Evolutionary conservation across 2,113 vertebrate species (phyloP), one percentile per base, ranked within the genome.

Genomic region (Sinocyclocheilus anophthalmus): DNA sequence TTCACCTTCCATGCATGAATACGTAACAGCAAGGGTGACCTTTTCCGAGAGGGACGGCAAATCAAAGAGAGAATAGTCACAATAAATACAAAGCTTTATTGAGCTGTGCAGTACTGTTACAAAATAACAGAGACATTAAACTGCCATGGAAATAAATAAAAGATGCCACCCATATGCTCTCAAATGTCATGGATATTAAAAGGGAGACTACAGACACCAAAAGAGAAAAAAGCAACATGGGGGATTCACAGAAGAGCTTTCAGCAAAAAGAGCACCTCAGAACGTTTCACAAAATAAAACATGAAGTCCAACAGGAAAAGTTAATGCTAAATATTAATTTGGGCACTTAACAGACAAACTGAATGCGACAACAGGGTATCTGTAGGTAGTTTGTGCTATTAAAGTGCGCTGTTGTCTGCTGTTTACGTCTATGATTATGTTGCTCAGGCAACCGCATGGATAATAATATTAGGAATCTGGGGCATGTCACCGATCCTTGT

Each of bases 391-490:
- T 73, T 57, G 10, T n/a, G 18, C 81, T 55, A 20, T 22, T 83
- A 73, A 84, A 84, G 2, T 24, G 82, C 2, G 67, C 13, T 4
- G 20, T 73, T 55, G 69, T 73, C 24, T 73, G 24, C 9, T 26
- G 65, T 85, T 87, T 76, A 69, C 4, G 24, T 67, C 61, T 70
- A 30, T 37, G n/a, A 75, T n/a, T 87, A 63, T 86, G 37, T 84
- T 85, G 61, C 87, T 90, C 48, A 59, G 80, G 85, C 83, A 85
- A 83, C 69, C 5, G 53, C 37, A 0, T 18, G 76, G 85, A 83
- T 69, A 87, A 81, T 84, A 76, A 37, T 16, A 37, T 8, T 11
- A 90, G 83, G 89, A 93, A 93, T 91, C 75, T 88, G 22, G 92
- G 84, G 85, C 90, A 90, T 89, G 91, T 85, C 81, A 87, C 80